Conservation (phyloP, 2,113 vertebrate species). For the Cheirogaleus medius region DNA sequence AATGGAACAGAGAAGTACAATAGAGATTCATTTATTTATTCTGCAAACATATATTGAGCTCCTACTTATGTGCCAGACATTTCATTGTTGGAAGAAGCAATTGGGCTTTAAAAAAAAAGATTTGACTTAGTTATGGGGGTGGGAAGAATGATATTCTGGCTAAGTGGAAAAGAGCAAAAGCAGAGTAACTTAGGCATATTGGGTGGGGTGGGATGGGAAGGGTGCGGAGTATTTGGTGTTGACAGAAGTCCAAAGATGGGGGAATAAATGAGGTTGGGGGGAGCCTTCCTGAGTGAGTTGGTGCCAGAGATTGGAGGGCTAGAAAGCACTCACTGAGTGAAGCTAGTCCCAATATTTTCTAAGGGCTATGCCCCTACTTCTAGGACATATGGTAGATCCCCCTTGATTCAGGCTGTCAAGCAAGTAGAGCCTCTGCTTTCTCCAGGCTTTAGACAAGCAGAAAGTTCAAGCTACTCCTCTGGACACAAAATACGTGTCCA, state of each 20-base stretch:
- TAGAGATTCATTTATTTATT: background rate
- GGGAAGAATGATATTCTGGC: background rate
- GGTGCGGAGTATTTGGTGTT: background rate
- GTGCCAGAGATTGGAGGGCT: background rate
- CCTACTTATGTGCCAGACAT: background rate
- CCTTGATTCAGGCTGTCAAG: background rate
- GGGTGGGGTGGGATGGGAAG: too few species aligned
- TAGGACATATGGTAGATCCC: background rate
- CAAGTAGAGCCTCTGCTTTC: background rate
- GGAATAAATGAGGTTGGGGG: background rate
- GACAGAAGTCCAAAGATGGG: background rate
- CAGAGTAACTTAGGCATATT: background rate
- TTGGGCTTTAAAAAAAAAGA: background rate
- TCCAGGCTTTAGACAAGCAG: background rate
- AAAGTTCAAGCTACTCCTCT: background rate
- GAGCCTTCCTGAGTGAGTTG: background rate
- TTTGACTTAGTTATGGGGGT: background rate
- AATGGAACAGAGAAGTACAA: background rate
- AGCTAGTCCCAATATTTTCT: background rate
- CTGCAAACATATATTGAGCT: background rate
- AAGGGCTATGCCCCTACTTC: background rate
- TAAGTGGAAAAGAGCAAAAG: background rate
- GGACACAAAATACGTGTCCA: background rate
- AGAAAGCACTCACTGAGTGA: background rate
- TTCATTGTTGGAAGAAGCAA: background rate